A percentile compares a stretch with the other conserved stretches of the same genome.
Conservation (phyloP, 2,797 vertebrate genomes). For the Heliangelus exortis region DNA sequence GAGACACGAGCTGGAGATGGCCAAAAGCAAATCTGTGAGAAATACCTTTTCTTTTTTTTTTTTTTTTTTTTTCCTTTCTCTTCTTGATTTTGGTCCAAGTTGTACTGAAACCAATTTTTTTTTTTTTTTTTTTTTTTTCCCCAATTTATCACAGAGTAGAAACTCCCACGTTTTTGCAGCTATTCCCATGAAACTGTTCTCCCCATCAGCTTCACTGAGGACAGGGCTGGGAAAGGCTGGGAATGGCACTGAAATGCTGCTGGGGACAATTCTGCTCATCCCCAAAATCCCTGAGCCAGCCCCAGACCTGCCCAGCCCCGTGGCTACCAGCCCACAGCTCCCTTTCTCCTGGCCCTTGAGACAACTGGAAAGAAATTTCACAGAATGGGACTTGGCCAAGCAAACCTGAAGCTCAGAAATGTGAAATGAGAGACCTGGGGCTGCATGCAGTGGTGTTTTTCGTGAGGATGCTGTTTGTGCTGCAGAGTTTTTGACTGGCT, state of each 20-base stretch:
- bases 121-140: background rate
- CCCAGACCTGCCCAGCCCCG: fast-evolving
- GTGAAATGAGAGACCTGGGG: background rate
- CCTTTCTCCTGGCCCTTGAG: background rate
- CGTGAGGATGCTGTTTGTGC: background rate
- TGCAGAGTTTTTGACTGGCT: background rate
- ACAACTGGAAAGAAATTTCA: background rate
- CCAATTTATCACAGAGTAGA: slow-evolving; percentile 1
- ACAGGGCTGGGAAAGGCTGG: background rate
- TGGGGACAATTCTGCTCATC: background rate
- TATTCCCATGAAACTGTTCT: background rate
- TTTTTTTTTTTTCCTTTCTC: background rate
- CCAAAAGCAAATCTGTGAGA: slow-evolving; percentile 12
- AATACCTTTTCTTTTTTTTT: background rate
- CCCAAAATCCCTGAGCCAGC: background rate
- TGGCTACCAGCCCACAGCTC: background rate
- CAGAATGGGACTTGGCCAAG: background rate
- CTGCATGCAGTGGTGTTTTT: background rate
- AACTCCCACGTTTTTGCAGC: slow-evolving; percentile 37
- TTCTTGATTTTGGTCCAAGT: slow-evolving; percentile 13
- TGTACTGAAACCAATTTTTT: background rate
- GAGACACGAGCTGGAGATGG: background rate
- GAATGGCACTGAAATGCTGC: background rate
- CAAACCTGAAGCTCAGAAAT: background rate
- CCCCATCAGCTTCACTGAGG: background rate